Evolutionary conservation across 2,797 vertebrate genomes (phyloP).

Genomic region (Pyrocephalus nanus): DNA sequence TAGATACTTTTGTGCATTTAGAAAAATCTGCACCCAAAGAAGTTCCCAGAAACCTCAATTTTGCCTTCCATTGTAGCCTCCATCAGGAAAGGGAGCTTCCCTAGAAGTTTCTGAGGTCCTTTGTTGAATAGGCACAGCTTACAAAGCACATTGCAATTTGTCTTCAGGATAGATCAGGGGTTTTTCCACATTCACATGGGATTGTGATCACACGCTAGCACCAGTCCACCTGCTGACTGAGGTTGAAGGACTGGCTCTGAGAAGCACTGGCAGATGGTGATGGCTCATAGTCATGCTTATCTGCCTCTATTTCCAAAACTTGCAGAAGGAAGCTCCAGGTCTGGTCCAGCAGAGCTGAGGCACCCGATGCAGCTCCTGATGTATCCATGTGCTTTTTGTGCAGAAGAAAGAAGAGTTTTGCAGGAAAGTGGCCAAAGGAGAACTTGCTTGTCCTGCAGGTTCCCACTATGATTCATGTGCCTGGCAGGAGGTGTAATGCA

Average conservation of each 20-base stretch:
- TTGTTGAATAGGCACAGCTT: background rate
- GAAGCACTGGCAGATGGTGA: background rate
- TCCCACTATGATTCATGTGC: background rate
- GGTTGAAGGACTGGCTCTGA: background rate
- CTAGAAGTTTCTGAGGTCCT: background rate
- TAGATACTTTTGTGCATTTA: background rate
- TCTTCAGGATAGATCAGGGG: background rate
- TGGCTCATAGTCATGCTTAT: background rate
- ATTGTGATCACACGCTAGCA: fast-evolving
- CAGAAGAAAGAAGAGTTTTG: background rate
- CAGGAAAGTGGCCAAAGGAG: background rate
- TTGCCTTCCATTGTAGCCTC: background rate
- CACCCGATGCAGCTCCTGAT: background rate
- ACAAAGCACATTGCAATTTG: background rate
- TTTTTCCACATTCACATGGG: background rate
- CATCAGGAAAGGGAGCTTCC: background rate
- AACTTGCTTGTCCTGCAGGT: background rate
- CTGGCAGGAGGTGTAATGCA: background rate
- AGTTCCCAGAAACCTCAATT: background rate
- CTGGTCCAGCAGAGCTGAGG: background rate
- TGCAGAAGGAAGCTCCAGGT: background rate
- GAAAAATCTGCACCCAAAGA: background rate
- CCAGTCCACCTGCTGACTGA: background rate
- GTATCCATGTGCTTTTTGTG: fast-evolving
- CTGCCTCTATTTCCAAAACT: background rate